Percentiles rank a stretch among this genome's conserved stretches.
phyloP scores from a whole-genome alignment of 2,888 invertebrate species.

The Dione juno region DNA sequence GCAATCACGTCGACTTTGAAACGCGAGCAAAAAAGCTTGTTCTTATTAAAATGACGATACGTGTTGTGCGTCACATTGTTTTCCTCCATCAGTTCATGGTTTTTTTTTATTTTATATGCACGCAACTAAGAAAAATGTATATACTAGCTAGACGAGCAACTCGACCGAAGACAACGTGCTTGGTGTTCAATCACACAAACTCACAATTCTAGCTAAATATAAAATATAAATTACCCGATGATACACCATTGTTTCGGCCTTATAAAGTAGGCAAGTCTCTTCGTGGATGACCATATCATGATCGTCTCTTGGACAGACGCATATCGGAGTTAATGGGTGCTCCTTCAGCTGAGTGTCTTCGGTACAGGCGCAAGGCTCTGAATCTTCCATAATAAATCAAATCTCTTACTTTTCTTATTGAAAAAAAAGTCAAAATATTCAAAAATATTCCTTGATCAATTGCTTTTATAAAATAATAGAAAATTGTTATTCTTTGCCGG shows the following conservation, averaged over 20 bases:
- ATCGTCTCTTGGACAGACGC: conserved; percentile 66
- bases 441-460: neutral
- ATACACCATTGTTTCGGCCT: conserved; percentile 64
- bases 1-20: too few species aligned
- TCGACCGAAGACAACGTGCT: too few species aligned
- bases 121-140: too few species aligned
- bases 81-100: too few species aligned
- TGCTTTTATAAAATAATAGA: conserved; percentile 18
- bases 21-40: too few species aligned
- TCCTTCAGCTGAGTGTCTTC: conserved; percentile 51
- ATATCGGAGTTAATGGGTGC: conserved; percentile 50
- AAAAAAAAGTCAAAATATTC: neutral
- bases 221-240: conserved; percentile 54
- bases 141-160: too few species aligned
- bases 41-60: too few species aligned
- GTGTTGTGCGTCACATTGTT: too few species aligned
- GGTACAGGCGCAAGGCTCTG: conserved; percentile 57
- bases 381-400: conserved; percentile 41
- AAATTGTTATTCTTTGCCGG: conserved; percentile 39
- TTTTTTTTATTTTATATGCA: too few species aligned
- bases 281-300: conserved; percentile 65
- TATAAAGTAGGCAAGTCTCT: conserved; percentile 63
- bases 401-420: neutral
- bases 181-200: neutral
- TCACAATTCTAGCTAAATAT: neutral